These are phyloP conservation scores for Chloroceryle amazona DNA, from an alignment of 2,797 vertebrate genomes.

Conservation along the genomic window DNA sequence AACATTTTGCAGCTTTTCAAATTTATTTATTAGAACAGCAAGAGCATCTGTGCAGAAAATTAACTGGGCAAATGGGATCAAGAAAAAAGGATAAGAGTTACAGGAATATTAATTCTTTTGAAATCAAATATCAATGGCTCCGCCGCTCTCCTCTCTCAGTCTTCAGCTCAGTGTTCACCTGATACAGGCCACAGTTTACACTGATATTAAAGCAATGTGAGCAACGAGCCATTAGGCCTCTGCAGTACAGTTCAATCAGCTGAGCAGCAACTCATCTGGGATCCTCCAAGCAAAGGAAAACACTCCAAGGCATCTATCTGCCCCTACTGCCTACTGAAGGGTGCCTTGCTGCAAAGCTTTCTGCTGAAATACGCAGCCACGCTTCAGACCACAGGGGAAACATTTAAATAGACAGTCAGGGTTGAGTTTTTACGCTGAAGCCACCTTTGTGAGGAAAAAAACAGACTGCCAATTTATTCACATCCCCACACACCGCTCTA, in stretches of 20 bases:
- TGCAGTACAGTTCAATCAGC: neutral
- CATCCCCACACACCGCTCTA: neutral
- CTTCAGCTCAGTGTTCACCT: neutral
- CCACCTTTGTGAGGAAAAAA: neutral
- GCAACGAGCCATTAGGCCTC: neutral
- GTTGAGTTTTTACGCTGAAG: neutral
- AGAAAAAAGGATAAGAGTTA: neutral
- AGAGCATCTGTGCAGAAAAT: neutral
- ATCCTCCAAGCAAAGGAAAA: neutral
- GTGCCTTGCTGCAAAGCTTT: neutral
- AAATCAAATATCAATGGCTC: neutral
- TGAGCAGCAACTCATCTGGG: neutral
- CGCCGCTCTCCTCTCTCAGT: neutral
- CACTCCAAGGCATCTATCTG: neutral
- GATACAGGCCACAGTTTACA: neutral
- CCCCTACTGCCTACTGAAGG: rapidly evolving
- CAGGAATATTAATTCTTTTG: neutral
- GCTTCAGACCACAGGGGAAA: neutral
- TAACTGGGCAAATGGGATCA: neutral
- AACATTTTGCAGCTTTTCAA: neutral
- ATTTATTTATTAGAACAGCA: neutral
- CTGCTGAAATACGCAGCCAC: rapidly evolving
- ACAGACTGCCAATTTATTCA: neutral
- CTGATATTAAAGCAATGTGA: neutral
- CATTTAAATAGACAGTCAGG: neutral